Evolutionary conservation across 2,797 vertebrate species (phyloP).

Genomic region (Sebastes reedi): DNA sequence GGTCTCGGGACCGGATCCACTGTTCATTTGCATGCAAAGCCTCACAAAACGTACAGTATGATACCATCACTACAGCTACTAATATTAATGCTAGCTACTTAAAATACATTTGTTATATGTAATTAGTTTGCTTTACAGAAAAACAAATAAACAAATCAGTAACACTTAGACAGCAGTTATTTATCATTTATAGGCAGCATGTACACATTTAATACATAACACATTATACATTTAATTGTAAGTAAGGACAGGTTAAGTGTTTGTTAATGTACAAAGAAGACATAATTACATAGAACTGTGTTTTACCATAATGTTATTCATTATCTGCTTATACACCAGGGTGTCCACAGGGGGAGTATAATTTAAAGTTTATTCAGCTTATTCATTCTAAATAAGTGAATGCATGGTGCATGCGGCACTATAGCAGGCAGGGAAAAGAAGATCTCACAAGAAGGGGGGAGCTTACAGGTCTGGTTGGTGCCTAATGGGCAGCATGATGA

Average conservation of each 20-base stretch:
- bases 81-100: neutral
- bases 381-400: neutral
- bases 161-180: neutral
- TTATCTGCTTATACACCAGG: neutral
- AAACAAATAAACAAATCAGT: no score
- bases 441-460: neutral
- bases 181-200: neutral
- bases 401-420: neutral
- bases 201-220: neutral
- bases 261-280: neutral
- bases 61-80: neutral
- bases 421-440: neutral
- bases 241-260: neutral
- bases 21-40: conserved; percentile 25
- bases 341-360: neutral
- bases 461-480: neutral
- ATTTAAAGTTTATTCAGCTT: neutral
- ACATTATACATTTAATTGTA: neutral
- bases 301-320: neutral
- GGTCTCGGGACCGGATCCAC: conserved; percentile 51
- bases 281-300: neutral
- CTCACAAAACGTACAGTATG: neutral
- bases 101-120: neutral
- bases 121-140: neutral
- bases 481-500: conserved; percentile 16